phyloP scores from a whole-genome alignment of 2,888 invertebrate genomes.

The Apeira syringaria region DNA sequence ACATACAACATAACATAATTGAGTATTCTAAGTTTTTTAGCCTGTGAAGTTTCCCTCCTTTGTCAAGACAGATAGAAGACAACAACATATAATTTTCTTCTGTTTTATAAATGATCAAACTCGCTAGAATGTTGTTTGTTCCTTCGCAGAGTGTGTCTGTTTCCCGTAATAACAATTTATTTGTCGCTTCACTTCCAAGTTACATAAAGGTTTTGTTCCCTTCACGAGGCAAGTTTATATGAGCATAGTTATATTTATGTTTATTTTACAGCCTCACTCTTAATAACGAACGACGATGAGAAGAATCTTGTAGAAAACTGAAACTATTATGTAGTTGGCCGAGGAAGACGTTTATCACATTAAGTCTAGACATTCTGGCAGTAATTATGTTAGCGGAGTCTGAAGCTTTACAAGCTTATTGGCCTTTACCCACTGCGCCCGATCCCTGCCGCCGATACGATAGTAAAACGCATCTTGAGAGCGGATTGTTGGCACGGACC shows the following conservation, averaged over 20 bases:
- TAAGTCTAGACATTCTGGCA: constrained; percentile 32
- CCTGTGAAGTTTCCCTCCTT: too few species aligned
- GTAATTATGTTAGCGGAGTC: constrained; percentile 28
- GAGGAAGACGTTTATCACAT: constrained; percentile 29
- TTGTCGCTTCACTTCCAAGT: constrained; percentile 6
- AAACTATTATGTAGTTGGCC: constrained; percentile 3
- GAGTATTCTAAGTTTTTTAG: too few species aligned
- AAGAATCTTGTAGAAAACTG: background rate
- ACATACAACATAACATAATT: too few species aligned
- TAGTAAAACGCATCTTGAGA: too few species aligned
- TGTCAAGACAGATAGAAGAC: too few species aligned
- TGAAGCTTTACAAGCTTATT: constrained; percentile 2
- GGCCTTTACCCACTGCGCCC: too few species aligned
- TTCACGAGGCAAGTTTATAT: constrained; percentile 13
- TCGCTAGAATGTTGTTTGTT: constrained; percentile 2
- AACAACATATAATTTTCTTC: too few species aligned
- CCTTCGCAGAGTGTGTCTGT: constrained; percentile 1
- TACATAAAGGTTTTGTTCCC: constrained; percentile 7
- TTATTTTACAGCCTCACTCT: constrained; percentile 3
- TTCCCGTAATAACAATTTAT: constrained; percentile 13
- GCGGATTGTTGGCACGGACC: too few species aligned
- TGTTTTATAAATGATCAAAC: too few species aligned
- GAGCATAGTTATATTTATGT: constrained; percentile 9
- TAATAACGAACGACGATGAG: constrained; percentile 3
- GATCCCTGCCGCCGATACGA: too few species aligned